Evolutionary conservation across 2,113 vertebrate species (phyloP), one percentile per base, ranked within the genome.

Genomic region (Loxodonta africana): DNA sequence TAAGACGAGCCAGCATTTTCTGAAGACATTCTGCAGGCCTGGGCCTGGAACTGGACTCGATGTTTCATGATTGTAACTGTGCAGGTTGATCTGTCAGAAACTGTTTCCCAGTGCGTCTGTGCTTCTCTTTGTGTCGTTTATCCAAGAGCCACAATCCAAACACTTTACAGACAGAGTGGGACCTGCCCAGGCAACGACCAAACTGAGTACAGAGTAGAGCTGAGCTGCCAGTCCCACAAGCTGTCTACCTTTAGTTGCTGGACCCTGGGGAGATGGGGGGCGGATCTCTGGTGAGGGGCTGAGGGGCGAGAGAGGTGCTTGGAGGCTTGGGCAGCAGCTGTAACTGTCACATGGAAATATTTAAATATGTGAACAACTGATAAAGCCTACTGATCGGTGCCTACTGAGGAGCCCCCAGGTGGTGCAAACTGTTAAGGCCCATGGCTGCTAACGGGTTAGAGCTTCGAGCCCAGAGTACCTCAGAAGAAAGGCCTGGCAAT

Each of bases 21-120:
- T 77, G 87, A 94, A 91, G 81, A 77, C 26, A 33, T 30, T 90
- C 74, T 67, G n/a, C 41, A 93, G 71, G 88, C 20, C 25, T 73
- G 41, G 71, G 12, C 37, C 89, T 33, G 69, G 44, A 51, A 80
- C 33, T 25, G 8, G 48, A 85, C 37, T 37, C 37, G 37, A 37
- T 7, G 8, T 26, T 69, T 83, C 53, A 33, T 18, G 41, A 28
- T 48, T 57, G 30, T 73, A 20, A 46, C 69, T 86, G 85, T 14
- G 4, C 6, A 28, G 11, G n/a, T 11, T 18, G 30, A 81, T 60
- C 37, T 44, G 9, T n/a, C 2, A 7, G 51, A 88, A 21, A 81
- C n/a, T 12, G 57, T 51, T 88, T 94, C 21, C 73, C 74, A 23
- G 1, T 28, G 28, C 88, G 30, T 60, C 63, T 81, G 21, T 65